Percentiles rank a stretch among this genome's conserved stretches.
Conservation (phyloP, 2,888 invertebrate species). For the Panorpa germanica region DNA sequence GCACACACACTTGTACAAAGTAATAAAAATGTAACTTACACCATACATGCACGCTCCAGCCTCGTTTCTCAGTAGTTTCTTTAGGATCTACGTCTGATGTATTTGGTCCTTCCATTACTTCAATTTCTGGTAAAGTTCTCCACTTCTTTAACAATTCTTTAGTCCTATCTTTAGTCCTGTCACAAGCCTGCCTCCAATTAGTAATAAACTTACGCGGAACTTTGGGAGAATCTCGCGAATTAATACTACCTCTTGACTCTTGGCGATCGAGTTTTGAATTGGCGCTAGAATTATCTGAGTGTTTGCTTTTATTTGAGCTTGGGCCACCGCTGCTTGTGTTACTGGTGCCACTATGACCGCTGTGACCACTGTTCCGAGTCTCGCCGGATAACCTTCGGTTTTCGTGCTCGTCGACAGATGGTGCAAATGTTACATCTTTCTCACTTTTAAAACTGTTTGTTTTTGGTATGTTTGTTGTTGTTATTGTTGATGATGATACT, state of each 20-base stretch:
- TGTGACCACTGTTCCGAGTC: no score
- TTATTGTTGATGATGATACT: slow-evolving; percentile 10
- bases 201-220: slow-evolving; percentile 52
- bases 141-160: slow-evolving; percentile 52
- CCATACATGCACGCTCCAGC: slow-evolving; percentile 66
- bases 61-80: slow-evolving; percentile 29
- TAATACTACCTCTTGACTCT: slow-evolving; percentile 24
- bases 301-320: slow-evolving; percentile 7
- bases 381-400: no score
- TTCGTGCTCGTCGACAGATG: no score
- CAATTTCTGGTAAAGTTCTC: slow-evolving; percentile 42
- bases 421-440: slow-evolving; percentile 22
- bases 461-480: slow-evolving; percentile 12
- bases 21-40: slow-evolving; percentile 30
- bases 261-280: slow-evolving; percentile 28
- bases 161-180: slow-evolving; percentile 53
- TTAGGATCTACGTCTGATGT: slow-evolving; percentile 24
- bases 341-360: no score
- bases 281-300: slow-evolving; percentile 18
- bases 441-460: slow-evolving; percentile 21
- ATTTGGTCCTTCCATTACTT: slow-evolving; percentile 24
- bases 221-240: slow-evolving; percentile 28
- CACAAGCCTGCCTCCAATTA: slow-evolving; percentile 58
- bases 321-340: slow-evolving; percentile 5
- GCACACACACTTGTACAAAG: no score